Base-by-base conservation (phyloP, 1,140 invertebrate genomes). In the Cecropterus lyciades region DNA sequence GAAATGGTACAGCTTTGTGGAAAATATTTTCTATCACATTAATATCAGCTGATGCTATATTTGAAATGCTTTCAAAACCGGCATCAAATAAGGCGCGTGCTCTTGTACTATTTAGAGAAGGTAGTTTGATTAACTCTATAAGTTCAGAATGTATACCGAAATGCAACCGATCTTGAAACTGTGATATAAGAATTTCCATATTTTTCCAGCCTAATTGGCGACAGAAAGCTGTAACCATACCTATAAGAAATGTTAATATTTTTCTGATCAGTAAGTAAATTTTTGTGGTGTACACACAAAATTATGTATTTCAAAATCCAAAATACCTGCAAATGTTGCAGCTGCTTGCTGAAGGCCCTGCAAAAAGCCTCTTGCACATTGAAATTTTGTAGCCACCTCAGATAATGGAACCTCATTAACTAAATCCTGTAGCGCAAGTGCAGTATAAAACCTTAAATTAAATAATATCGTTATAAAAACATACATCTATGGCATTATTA, bases 81-180 rank as follows among this genome's bases (percentile, higher is more conserved):
- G 94, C 94, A 92, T 98, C 95, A 82, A 95, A 98, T 6, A 99
- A 90, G 27, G 95, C 94, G 80, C 99, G 93, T 0, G 98, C 98
- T 69, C 96, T 94, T 65, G 96, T 93, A 0, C 97, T 97, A 90
- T 97, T 98, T 33, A 99, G 88, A 72, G 95, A 94, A 7, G 96
- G 94, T 33, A 99, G 90, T 68, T 96, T 94, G 89, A 99, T 96
- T 37, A 99, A 93, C 84, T 99, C 98, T 63, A 98, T 94, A 5
- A 99, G 93, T 84, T 99, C 98, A 49, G 96, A 94, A 75, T 98
- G 96, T 27, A 99, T 96, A 9, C 99, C 99, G 92, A 99, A 99
- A 73, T 98, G 97, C 16, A 99, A 93, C 13, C 99, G 95, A 72
- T 96, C 95, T 93, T 99, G 97, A 91, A 99, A 99, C 89, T 99